Evolutionary conservation across 2,888 invertebrate genomes (phyloP).

Genomic region (Volucella inanis): DNA sequence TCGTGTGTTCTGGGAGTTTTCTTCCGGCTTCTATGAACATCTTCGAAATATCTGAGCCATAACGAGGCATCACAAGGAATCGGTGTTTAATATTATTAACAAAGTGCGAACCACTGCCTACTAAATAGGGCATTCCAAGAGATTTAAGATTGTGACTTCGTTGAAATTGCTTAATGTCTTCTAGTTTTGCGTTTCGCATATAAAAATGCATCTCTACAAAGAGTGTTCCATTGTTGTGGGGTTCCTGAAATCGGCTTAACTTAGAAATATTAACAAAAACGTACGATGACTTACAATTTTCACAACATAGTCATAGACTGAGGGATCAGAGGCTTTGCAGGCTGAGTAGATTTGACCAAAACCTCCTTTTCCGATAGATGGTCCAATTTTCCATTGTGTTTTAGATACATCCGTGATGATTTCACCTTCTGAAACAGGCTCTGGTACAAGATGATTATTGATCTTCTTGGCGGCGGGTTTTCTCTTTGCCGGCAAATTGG

Average conservation of each 20-base stretch:
- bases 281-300: constrained; percentile 88
- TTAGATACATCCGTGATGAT: constrained; percentile 90
- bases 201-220: constrained; percentile 87
- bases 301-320: constrained; percentile 87
- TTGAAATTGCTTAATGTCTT: constrained; percentile 76
- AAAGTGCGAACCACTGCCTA: constrained; percentile 93
- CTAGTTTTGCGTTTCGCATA: constrained; percentile 88
- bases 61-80: constrained; percentile 95
- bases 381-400: constrained; percentile 93
- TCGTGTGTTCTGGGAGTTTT: constrained; percentile 88
- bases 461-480: constrained; percentile 76
- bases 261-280: neutral
- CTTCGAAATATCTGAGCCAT: constrained; percentile 93
- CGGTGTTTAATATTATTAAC: constrained; percentile 90
- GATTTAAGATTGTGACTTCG: constrained; percentile 75
- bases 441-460: constrained; percentile 81
- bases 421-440: constrained; percentile 85
- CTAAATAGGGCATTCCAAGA: constrained; percentile 84
- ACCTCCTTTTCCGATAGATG: constrained; percentile 94
- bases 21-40: constrained; percentile 88
- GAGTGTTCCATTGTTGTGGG: constrained; percentile 85
- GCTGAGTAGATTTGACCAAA: constrained; percentile 97
- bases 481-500: constrained; percentile 73
- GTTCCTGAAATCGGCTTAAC: constrained; percentile 74
- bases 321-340: constrained; percentile 85